Evolutionary conservation across 2,888 invertebrate genomes (phyloP), one percentile per base, ranked within the genome.

Genomic region (Cylloceria caligata): DNA sequence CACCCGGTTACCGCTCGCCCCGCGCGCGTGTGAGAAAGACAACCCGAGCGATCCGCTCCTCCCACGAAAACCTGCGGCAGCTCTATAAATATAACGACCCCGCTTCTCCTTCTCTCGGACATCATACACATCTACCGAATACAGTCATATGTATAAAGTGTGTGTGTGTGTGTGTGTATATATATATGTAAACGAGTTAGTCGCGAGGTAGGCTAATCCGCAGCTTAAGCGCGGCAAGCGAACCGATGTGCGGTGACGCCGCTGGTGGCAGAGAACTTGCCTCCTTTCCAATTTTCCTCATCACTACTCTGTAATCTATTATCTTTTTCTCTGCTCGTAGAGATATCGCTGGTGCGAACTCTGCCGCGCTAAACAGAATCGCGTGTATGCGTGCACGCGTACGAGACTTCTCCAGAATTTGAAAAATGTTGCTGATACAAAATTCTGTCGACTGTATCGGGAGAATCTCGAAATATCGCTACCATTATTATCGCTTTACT

Each of bases 61-160:
- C 86, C 85, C 87, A 87, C 88, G 87, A 89, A 88, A 89, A 88
- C 84, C 87, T 85, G 83, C 82, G 57, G 47, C 71, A 73, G 67
- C 64, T 81, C 87, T 88, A 88, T 86, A 86, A 88, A 89, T 89
- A 88, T 84, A 83, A 77, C 83, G 83, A 79, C 83, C 69, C 84
- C 81, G 67, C 65, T 68, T 77, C 75, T 78, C 80, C 55, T 64
- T 68, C 74, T 81, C 81, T 45, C 24, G 39, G 55, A 55, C 55
- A 9, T 13, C 13, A 65, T 62, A 47, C 34, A 36, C 24, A 69
- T 55, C n/a, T 62, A 30, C 7, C n/a, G 42, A n/a, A 57, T 42
- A 45, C 16, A 47, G 9, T 11, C 34, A 47, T 49, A 49, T 67
- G n/a, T 47, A 13, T 16, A 13, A 16, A 30, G 16, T 27, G n/a